A percentile compares a stretch with the other conserved stretches of the same genome.
Conservation (phyloP, 2,888 invertebrate species). For the Idaea straminata region DNA sequence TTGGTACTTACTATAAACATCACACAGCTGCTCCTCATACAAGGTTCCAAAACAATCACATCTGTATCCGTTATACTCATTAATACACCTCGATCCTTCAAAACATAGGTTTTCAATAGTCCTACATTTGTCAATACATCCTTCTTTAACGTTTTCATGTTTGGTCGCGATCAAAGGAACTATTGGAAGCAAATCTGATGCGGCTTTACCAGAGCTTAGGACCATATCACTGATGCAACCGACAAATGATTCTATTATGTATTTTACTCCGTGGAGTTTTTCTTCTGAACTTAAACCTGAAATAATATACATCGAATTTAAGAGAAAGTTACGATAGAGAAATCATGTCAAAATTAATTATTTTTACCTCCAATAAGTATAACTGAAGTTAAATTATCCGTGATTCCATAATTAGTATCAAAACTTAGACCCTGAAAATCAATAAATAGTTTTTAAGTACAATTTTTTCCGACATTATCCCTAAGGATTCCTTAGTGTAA, state of each 20-base stretch:
- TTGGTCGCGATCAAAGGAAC: constrained; percentile 91
- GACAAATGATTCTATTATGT: constrained; percentile 95
- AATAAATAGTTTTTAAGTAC: constrained; percentile 13
- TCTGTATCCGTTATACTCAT: constrained; percentile 92
- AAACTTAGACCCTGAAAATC: constrained; percentile 84
- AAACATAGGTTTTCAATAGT: constrained; percentile 92
- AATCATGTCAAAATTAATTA: constrained; percentile 7
- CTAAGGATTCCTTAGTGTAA: constrained; percentile 4
- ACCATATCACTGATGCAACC: constrained; percentile 94
- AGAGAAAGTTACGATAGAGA: constrained; percentile 6
- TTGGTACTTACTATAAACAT: constrained; percentile 89
- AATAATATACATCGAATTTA: constrained; percentile 13
- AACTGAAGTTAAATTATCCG: constrained; percentile 91
- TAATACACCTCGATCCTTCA: constrained; percentile 92
- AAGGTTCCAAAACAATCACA: constrained; percentile 96
- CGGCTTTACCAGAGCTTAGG: constrained; percentile 91
- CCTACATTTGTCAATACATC: constrained; percentile 91
- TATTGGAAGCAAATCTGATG: constrained; percentile 89
- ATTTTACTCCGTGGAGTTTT: constrained; percentile 92
- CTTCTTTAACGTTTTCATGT: constrained; percentile 93
- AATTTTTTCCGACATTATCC: background rate
- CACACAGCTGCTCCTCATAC: constrained; percentile 95
- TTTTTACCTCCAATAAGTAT: constrained; percentile 91
- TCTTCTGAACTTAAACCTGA: constrained; percentile 92
- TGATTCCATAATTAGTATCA: constrained; percentile 92